phyloP scores from a whole-genome alignment of 2,797 vertebrate species.

The Silurus aristotelis region DNA sequence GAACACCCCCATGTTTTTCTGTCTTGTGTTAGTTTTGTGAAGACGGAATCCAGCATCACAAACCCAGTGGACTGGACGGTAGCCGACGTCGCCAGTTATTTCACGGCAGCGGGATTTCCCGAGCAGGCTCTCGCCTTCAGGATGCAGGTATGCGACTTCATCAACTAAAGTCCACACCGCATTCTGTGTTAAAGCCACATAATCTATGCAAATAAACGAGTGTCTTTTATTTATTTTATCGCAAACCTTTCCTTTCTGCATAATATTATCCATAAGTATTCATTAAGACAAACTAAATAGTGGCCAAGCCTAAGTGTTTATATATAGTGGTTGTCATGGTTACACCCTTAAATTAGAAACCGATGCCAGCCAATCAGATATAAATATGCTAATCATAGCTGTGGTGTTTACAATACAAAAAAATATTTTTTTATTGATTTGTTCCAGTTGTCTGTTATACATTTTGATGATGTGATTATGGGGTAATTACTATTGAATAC shows the following conservation, averaged over 20 bases:
- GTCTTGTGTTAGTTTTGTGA: conserved; percentile 63
- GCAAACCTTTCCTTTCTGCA: too few species aligned
- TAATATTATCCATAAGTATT: background rate
- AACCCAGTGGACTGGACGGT: conserved; percentile 85
- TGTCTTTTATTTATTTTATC: too few species aligned
- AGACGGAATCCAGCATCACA: conserved; percentile 68
- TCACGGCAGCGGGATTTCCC: conserved; percentile 82
- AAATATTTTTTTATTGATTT: background rate
- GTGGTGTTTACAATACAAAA: background rate
- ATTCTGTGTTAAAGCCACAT: background rate
- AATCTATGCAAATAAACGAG: background rate
- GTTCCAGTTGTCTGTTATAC: background rate
- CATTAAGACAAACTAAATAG: background rate
- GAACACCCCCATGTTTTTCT: background rate
- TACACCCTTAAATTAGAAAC: background rate
- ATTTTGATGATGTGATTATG: background rate
- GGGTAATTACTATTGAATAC: too few species aligned
- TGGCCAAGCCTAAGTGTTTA: background rate
- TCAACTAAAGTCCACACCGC: background rate
- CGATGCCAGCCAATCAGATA: background rate
- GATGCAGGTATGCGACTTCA: conserved; percentile 74
- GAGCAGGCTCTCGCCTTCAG: conserved; percentile 86
- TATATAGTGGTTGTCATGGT: background rate
- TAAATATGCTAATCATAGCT: background rate
- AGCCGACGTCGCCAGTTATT: conserved; percentile 85